Base-by-base conservation (phyloP, 2,797 vertebrate species). In the Sebastolobus alascanus region DNA sequence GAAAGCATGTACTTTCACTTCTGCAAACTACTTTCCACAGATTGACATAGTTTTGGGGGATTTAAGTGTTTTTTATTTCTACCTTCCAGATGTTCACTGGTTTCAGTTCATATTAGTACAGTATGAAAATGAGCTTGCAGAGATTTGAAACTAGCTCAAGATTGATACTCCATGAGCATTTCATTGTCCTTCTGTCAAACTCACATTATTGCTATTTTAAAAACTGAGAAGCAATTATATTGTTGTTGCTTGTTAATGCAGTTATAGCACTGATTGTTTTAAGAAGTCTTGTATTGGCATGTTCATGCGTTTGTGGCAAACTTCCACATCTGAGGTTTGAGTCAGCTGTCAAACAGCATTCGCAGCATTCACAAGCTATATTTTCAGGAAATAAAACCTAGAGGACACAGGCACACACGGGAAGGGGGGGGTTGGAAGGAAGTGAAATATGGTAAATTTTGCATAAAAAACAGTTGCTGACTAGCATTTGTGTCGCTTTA, bases 221-320 rank as follows among this genome's bases (percentile, higher is more conserved):
- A 54, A 54, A 16, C 14, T 43, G 14, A 43, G 40, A 9, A 22
- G 52, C n/a, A 46, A 43, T 37, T 6, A 54, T 5, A 52, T 25
- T 13, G 46, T 29, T 63, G 6, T 18, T 25, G 25, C 54, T 56
- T 65, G 33, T 61, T n/a, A 68, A 75, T 31, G 1, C 14, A 27
- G 61, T 72, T 22, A 18, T 58, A 63, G 14, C n/a, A 27, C 7
- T 29, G 9, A 61, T 63, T 22, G 11, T 16, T 75, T 70, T 25
- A 46, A 37, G 66, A 38, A 33, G 27, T 29, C 6, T 35, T 38
- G 4, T 22, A 3, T n/a, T 55, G 18, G 12, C 56, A 14, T 59
- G 29, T 70, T 74, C 70, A 67, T 52, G 68, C n/a, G 14, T 35
- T 75, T 67, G 16, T 8, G 25, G 65, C 43, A 38, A 35, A 59